Base-by-base conservation (phyloP, 2,888 invertebrate genomes). In the Pomacea canaliculata region DNA sequence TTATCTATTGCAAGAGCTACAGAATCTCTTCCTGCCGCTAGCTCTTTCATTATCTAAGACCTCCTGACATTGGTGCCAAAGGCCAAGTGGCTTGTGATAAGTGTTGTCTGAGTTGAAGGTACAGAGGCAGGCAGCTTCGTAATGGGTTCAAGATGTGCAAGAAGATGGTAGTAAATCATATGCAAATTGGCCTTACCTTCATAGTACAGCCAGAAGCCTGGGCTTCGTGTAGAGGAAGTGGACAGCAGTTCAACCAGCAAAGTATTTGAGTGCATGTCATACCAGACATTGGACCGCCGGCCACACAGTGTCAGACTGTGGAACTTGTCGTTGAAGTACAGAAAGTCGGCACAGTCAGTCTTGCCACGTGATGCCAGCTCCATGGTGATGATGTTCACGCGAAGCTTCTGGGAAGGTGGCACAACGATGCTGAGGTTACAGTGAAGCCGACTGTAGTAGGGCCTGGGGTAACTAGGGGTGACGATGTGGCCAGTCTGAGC, bases 161-260 rank as follows among this genome's bases (percentile, higher is more conserved):
- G 37, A 37, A 37, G 37, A 1, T 37, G 37, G 37, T 37, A 37
- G 37, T 37, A 37, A 37, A 37, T 37, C 37, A 37, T 37, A 5
- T 37, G 37, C 37, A 37, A 23, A 19, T 13, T 19, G 56, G n/a
- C 49, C 80, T 65, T 82, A 89, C 89, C 89, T 85, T 89, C 88
- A 81, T 86, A 89, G 78, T 87, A 88, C 19, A 89, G 80, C 89
- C 89, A 89, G 83, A 89, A 88, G 65, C 89, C 89, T 74, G 88
- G 88, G 75, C 84, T 84, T 46, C 76, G 81, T n/a, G 73, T 80
- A 27, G 83, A 77, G 10, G 85, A 80, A 49, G 80, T 81, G 66
- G 88, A 84, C 68, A 79, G 78, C 18, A 89, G 82, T 23, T 85
- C 80, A 9, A 89, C 82, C 49, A 83, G 78, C 67, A 84, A 83